phyloP scores from a whole-genome alignment of 2,888 invertebrate species.

The Drosophila borealis region DNA sequence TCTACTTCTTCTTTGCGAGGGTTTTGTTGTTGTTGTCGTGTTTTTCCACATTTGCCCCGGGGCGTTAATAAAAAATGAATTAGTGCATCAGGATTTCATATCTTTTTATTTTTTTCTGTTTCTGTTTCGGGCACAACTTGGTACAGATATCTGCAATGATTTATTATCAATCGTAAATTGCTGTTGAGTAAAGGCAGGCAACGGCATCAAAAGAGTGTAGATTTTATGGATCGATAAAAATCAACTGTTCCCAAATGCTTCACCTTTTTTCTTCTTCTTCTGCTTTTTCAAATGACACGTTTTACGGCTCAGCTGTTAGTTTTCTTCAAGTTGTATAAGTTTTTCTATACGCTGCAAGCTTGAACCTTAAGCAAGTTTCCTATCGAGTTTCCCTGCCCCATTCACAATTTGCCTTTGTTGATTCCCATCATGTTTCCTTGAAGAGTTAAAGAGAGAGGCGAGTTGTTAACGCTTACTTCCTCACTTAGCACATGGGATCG shows the following conservation, averaged over 20 bases:
- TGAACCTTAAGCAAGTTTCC: constrained; percentile 6
- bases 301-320: constrained; percentile 10
- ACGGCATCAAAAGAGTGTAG: constrained; percentile 44
- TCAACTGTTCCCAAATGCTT: constrained; percentile 17
- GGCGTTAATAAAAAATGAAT: constrained; percentile 77
- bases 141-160: constrained; percentile 60
- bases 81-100: constrained; percentile 65
- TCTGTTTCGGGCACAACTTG: constrained; percentile 28
- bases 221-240: constrained; percentile 60
- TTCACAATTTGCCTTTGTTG: constrained; percentile 38
- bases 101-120: constrained; percentile 20
- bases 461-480: constrained; percentile 60
- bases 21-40: constrained; percentile 34
- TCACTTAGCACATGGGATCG: constrained; percentile 66
- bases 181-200: constrained; percentile 48
- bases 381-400: constrained; percentile 23
- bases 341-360: constrained; percentile 19
- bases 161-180: constrained; percentile 77
- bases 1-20: constrained; percentile 30
- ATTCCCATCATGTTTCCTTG: constrained; percentile 35
- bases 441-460: background rate
- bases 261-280: constrained; percentile 4
- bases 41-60: constrained; percentile 41
- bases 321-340: constrained; percentile 17
- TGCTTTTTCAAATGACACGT: constrained; percentile 19